These are phyloP conservation scores for Pristionchus arcanus DNA, from an alignment of 2,888 invertebrate species.

Conservation along the genomic window DNA sequence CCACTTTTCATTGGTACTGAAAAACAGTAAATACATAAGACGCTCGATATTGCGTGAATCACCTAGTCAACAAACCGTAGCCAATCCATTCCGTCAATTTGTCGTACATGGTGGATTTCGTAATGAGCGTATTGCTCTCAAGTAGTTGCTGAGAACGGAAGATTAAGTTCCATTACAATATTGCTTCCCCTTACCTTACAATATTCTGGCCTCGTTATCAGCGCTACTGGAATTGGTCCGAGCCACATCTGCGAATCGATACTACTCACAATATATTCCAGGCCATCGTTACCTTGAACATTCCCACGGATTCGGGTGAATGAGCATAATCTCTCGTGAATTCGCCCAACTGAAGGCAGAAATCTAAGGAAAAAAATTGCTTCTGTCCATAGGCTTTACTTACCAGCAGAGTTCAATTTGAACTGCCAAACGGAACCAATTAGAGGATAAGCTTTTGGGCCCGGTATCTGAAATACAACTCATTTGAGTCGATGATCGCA, in stretches of 20 bases:
- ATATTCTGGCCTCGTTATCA: not conserved
- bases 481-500: no score
- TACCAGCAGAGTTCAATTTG: conserved; percentile 1
- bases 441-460: not conserved
- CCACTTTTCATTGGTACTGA: conserved; percentile 81
- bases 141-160: conserved; percentile 66
- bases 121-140: conserved; percentile 77
- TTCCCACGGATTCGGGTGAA: not conserved
- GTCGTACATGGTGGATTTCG: conserved; percentile 80
- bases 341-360: not conserved
- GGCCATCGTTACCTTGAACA: conserved; percentile 4
- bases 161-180: no score
- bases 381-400: no score
- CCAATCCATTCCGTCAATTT: conserved; percentile 81
- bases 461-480: not conserved
- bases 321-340: not conserved
- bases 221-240: not conserved
- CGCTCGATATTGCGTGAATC: no score
- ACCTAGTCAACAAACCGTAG: conserved; percentile 80
- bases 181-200: not conserved
- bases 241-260: not conserved
- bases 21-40: no score
- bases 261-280: not conserved
- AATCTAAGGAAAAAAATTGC: not conserved
- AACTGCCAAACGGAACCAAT: conserved; percentile 37